These are phyloP conservation scores for Eolophus roseicapilla DNA, from an alignment of 2,113 vertebrate genomes.

Conservation along the genomic window DNA sequence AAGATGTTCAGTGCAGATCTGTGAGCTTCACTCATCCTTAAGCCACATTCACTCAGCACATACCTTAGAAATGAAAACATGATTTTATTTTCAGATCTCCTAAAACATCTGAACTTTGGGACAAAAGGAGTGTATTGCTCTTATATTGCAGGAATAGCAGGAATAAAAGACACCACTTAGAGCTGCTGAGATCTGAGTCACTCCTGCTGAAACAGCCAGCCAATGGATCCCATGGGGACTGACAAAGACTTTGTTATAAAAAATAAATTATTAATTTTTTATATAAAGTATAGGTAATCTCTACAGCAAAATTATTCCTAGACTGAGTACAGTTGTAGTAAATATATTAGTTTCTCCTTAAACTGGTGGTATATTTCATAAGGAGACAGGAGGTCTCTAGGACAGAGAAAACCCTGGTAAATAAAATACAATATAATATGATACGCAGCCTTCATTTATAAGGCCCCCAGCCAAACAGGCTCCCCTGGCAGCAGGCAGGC, in stretches of 20 bases:
- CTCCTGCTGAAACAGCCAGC: not conserved
- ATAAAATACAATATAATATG: not conserved
- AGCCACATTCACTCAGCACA: not conserved
- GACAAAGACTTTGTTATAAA: not conserved
- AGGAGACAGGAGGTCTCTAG: not conserved
- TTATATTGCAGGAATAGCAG: not conserved
- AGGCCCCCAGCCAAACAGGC: not conserved
- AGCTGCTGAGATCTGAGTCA: not conserved
- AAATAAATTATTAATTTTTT: constrained; percentile 36
- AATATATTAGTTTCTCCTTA: constrained; percentile 8
- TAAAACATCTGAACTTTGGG: not conserved
- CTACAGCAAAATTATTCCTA: constrained; percentile 32
- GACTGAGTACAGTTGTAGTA: not conserved
- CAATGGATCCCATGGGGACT: not conserved
- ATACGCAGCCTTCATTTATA: not conserved
- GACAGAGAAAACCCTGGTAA: no score
- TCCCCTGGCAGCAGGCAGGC: not conserved
- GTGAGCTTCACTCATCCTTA: not conserved
- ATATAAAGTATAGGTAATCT: no score
- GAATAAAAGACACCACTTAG: not conserved
- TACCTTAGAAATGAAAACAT: not conserved
- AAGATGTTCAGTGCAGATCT: not conserved
- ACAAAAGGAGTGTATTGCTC: not conserved
- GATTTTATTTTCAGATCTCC: not conserved
- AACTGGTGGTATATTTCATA: not conserved